Evolutionary conservation across 2,888 invertebrate species (phyloP).

Genomic region (Helleia helle): DNA sequence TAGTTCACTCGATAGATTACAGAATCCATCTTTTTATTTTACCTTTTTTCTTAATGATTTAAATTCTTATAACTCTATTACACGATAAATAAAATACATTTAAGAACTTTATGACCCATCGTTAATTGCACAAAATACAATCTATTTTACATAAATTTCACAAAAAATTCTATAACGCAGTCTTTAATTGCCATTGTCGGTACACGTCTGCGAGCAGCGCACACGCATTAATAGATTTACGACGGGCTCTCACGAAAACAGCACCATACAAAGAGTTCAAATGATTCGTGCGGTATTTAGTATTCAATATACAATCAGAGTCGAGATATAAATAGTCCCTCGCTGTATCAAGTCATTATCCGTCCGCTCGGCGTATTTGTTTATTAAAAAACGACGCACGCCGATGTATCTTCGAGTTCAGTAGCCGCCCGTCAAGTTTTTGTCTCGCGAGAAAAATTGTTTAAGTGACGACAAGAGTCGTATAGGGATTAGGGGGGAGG

Average conservation of each 20-base stretch:
- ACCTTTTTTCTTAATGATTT: too few relatives aligned
- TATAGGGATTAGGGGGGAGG: constrained; percentile 15
- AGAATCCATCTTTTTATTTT: too few relatives aligned
- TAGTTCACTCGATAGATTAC: too few relatives aligned
- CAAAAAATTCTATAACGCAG: neutral
- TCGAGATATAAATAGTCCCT: constrained; percentile 9
- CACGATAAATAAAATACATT: too few relatives aligned
- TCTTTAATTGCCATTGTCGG: constrained; percentile 11
- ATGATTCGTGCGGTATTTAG: constrained; percentile 2
- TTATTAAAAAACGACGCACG: constrained; percentile 10
- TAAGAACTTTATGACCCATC: too few relatives aligned
- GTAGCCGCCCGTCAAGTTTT: constrained; percentile 16
- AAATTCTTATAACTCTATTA: too few relatives aligned
- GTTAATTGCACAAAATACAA: neutral
- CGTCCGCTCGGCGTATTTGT: constrained; percentile 9
- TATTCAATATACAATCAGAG: constrained; percentile 9
- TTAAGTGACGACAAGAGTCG: constrained; percentile 10
- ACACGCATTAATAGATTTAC: constrained; percentile 14
- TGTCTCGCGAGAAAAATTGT: constrained; percentile 16
- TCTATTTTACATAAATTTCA: neutral
- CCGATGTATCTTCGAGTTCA: constrained; percentile 11
- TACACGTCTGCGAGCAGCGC: constrained; percentile 1
- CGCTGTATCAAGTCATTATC: constrained; percentile 7
- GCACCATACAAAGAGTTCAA: constrained; percentile 11
- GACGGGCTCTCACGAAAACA: constrained; percentile 14